Percentiles rank a stretch among this genome's conserved stretches.
These are phyloP conservation scores for Odocoileus hemionus DNA, from an alignment of 2,113 vertebrate genomes.

Conservation along the genomic window DNA sequence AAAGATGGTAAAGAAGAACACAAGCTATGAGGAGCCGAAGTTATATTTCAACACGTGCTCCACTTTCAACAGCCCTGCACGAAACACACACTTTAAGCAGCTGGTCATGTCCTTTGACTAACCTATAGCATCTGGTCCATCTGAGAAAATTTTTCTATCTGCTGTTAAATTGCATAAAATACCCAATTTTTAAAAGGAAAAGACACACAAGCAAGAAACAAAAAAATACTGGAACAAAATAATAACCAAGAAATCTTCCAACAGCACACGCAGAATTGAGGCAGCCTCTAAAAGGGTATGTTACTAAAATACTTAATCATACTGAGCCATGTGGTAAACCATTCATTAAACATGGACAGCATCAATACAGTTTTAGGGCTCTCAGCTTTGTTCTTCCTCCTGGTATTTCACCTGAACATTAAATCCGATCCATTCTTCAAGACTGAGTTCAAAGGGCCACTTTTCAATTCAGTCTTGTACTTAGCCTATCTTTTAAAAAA, in stretches of 20 bases:
- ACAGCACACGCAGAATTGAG: neutral
- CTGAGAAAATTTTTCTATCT: neutral
- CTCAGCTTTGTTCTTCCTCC: conserved; percentile 13
- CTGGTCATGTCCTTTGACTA: neutral
- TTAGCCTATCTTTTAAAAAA: neutral
- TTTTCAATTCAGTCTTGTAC: conserved; percentile 19
- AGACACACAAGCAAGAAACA: neutral
- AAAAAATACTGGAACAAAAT: conserved; percentile 31
- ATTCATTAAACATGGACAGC: neutral
- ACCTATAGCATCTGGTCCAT: neutral
- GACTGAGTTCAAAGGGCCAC: neutral
- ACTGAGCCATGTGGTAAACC: neutral
- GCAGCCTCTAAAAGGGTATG: neutral
- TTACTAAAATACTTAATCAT: conserved; percentile 29
- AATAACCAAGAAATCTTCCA: conserved; percentile 32
- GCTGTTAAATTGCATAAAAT: conserved; percentile 14
- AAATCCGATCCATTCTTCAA: conserved; percentile 24
- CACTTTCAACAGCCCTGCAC: neutral
- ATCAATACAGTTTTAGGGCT: neutral
- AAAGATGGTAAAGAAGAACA: conserved; percentile 4
- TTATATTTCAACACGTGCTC: neutral
- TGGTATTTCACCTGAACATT: conserved; percentile 17
- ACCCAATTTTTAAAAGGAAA: neutral
- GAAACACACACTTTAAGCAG: conserved; percentile 21
- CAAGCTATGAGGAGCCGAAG: neutral